These are phyloP conservation scores for Athripsodes cinereus DNA, from an alignment of 2,888 invertebrate genomes.

Conservation along the genomic window DNA sequence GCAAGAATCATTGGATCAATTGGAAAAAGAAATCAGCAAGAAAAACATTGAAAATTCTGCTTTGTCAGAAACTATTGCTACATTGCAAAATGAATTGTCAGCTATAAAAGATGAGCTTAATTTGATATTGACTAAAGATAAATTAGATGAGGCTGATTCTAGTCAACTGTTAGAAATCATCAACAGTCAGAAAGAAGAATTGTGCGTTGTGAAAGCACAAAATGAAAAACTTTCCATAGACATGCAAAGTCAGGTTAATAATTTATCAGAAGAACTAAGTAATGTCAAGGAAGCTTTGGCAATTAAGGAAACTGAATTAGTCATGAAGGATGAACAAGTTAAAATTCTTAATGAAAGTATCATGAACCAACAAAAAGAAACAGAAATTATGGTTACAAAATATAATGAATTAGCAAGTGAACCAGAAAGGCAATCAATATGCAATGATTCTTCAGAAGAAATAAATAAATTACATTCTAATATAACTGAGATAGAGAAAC, in stretches of 20 bases:
- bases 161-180: conserved; percentile 34
- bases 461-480: neutral
- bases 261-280: neutral
- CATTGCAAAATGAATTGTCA: neutral
- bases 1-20: neutral
- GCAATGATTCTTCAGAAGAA: neutral
- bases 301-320: neutral
- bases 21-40: neutral
- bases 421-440: neutral
- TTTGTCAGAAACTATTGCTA: neutral
- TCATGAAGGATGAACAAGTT: conserved; percentile 27
- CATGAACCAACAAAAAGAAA: conserved; percentile 2
- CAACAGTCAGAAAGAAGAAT: conserved; percentile 34
- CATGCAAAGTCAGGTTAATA: conserved; percentile 30
- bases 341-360: conserved; percentile 36
- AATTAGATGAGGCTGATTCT: neutral
- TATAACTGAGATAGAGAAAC: conserved; percentile 26
- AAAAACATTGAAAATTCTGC: neutral
- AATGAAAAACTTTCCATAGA: conserved; percentile 34
- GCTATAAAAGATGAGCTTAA: neutral
- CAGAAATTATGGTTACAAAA: neutral
- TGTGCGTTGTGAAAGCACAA: conserved; percentile 29
- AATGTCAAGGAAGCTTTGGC: neutral
- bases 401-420: conserved; percentile 1
- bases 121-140: neutral